Conservation (phyloP, 2,113 vertebrate genomes). For the Spea multiplicata region DNA sequence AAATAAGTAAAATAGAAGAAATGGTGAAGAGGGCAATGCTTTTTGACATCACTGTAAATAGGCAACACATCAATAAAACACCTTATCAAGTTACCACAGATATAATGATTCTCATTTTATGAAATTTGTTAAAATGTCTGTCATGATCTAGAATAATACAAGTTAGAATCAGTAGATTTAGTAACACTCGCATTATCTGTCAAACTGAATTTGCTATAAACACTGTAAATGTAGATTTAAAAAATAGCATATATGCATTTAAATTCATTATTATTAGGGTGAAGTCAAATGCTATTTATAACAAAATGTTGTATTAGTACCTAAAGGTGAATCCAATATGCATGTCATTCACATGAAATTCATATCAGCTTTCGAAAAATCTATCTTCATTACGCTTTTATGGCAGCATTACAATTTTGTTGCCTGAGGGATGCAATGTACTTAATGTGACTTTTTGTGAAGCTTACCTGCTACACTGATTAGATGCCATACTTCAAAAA, state of each 20-base stretch:
- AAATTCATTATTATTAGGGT: constrained; percentile 34
- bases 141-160: no score
- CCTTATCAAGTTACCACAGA: neutral
- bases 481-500: constrained; percentile 30
- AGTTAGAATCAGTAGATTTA: no score
- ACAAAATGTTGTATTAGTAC: constrained; percentile 46
- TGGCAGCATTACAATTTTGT: constrained; percentile 37
- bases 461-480: constrained; percentile 42
- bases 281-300: constrained; percentile 44
- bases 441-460: constrained; percentile 44
- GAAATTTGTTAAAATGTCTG: no score
- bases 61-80: no score
- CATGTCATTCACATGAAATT: constrained; percentile 48
- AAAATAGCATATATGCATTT: constrained; percentile 19
- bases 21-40: no score
- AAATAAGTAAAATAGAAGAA: no score
- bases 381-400: constrained; percentile 44
- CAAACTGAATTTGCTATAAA: constrained; percentile 17
- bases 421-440: constrained; percentile 44
- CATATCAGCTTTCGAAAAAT: constrained; percentile 44
- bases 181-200: neutral
- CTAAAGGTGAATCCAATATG: constrained; percentile 42
- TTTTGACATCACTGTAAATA: no score
- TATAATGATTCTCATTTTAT: neutral
- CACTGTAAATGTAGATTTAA: neutral